Evolutionary conservation across 2,888 invertebrate species (phyloP), one percentile per base, ranked within the genome.

Genomic region (Fabriciana adippe): DNA sequence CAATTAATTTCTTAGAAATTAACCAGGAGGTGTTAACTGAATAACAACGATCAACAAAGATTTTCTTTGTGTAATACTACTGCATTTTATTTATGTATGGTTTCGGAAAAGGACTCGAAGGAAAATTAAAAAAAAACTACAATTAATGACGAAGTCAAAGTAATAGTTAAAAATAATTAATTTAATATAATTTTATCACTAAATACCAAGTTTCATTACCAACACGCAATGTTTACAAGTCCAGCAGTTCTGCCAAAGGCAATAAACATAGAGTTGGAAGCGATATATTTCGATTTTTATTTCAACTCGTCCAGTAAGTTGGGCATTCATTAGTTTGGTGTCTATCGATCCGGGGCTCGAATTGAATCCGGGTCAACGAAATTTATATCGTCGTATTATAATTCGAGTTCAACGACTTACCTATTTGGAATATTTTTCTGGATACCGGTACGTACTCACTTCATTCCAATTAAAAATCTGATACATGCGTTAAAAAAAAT

Each of bases 221-320:
- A 31, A 61, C 50, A 74, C 72, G 70, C 73, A 70, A 68, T 77
- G 74, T 85, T 82, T 81, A 84, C 79, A 78, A 74, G 77, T 72
- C 63, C 35, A 70, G 74, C 35, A 70, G 74, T 79, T 83, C 81
- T 75, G 80, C 81, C 87, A 88, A 88, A 81, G 76, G 77, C 78
- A 89, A 89, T 82, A 89, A 88, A 88, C 83, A 86, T 65, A 63
- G 57, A 69, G 71, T 73, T 70, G 74, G 79, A 79, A 81, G 75
- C 81, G 77, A 78, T 81, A 79, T 78, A 83, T 84, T 76, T 79
- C 81, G 84, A 81, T 86, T 88, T 88, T 89, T 87, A 83, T 82
- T 77, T 79, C 78, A 76, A 79, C 77, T 79, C 76, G 75, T 75
- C 74, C 72, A 72, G 75, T 75, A 73, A 74, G 72, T 72, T 74